Evolutionary conservation across 2,113 vertebrate genomes (phyloP).

Genomic region (Nesoenas mayeri): DNA sequence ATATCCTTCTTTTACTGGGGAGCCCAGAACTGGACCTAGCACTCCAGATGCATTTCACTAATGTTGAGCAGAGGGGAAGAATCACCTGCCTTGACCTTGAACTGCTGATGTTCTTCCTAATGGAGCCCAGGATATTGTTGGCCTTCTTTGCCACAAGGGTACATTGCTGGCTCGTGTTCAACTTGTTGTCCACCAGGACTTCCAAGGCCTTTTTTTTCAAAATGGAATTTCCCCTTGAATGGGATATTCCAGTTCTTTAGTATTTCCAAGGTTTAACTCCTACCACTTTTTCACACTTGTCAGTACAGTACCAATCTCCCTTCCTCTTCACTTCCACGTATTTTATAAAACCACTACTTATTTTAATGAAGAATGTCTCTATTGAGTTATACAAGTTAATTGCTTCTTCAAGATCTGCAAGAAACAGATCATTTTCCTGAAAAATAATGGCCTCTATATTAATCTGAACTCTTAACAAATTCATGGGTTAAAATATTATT

Average conservation of each 20-base stretch:
- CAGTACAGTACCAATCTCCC: neutral
- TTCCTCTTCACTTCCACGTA: neutral
- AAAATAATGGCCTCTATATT: neutral
- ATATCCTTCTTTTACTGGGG: neutral
- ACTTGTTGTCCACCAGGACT: neutral
- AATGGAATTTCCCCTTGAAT: neutral
- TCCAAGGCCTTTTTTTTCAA: neutral
- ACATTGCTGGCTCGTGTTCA: neutral
- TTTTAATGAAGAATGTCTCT: neutral
- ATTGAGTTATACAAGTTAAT: neutral
- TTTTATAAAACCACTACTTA: neutral
- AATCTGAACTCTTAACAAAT: neutral
- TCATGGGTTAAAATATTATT: neutral
- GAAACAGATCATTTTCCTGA: neutral
- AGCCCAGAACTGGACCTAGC: too few species aligned
- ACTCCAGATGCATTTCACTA: neutral
- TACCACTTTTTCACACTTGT: neutral
- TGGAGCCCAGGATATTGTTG: neutral
- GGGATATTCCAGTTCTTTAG: neutral
- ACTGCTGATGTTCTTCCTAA: neutral
- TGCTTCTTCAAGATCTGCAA: neutral
- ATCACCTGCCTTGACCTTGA: too few species aligned
- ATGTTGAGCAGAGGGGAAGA: neutral
- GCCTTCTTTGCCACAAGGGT: rapidly evolving
- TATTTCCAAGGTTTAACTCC: neutral